Percentiles rank a stretch among this genome's conserved stretches.
These are phyloP conservation scores for Arbacia lixula DNA, from an alignment of 53 echinoderm and acorn worm species.

Conservation along the genomic window DNA sequence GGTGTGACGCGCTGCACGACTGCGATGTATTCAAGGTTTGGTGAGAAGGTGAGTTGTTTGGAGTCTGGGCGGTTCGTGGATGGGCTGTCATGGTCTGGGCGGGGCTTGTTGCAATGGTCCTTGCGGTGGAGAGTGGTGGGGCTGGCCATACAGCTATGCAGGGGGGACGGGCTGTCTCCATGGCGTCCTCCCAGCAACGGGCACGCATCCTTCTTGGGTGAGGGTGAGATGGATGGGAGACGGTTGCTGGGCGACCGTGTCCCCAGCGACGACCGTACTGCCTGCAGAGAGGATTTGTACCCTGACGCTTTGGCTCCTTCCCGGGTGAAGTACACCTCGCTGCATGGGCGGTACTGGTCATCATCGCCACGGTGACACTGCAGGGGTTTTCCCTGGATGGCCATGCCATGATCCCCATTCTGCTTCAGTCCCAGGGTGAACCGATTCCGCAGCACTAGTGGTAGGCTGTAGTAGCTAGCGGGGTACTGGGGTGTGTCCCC, in stretches of 20 bases:
- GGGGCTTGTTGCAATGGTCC: not conserved
- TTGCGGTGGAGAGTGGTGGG: not conserved
- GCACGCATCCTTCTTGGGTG: not conserved
- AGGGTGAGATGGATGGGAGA: constrained; percentile 24
- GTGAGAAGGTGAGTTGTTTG: constrained; percentile 50
- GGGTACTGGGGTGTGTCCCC: constrained; percentile 7
- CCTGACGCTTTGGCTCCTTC: not conserved
- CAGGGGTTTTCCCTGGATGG: constrained; percentile 8
- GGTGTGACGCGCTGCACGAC: constrained; percentile 59
- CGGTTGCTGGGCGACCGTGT: not conserved
- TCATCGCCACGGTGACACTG: not conserved
- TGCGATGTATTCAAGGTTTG: constrained; percentile 67
- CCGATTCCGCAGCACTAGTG: constrained; percentile 56
- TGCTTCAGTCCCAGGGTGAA: constrained; percentile 28
- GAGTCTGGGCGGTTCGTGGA: not conserved
- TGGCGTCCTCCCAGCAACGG: not conserved
- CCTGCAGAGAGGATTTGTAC: constrained; percentile 36
- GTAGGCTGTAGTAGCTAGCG: constrained; percentile 49
- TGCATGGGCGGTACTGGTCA: constrained; percentile 2
- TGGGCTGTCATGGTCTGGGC: constrained; percentile 1
- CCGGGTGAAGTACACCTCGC: constrained; percentile 16
- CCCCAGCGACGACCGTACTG: not conserved
- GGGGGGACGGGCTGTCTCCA: constrained; percentile 8
- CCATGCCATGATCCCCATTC: constrained; percentile 14
- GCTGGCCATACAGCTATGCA: constrained; percentile 17